phyloP scores from a whole-genome alignment of 2,797 vertebrate species.

The Chelon auratus region DNA sequence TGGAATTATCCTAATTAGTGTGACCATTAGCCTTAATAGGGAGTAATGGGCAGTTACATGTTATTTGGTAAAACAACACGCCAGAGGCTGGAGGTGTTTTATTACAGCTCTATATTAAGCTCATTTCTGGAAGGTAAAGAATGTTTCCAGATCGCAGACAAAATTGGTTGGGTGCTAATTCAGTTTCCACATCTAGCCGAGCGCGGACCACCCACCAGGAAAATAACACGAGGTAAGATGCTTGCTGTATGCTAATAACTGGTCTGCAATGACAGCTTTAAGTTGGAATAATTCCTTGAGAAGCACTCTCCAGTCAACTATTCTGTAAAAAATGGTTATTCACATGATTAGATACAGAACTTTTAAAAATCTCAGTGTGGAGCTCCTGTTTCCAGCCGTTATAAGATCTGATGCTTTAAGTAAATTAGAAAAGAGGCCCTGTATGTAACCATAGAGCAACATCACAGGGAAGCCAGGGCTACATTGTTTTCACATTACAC shows the following conservation, averaged over 20 bases:
- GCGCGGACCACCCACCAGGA: conserved; percentile 85
- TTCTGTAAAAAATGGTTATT: conserved; percentile 11
- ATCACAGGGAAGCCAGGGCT: conserved; percentile 11
- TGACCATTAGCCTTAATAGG: conserved; percentile 88
- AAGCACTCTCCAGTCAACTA: background rate
- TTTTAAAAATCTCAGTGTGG: background rate
- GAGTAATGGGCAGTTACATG: conserved; percentile 92
- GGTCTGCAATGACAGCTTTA: conserved; percentile 46
- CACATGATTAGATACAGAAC: background rate
- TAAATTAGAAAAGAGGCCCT: conserved; percentile 40
- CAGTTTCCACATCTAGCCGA: conserved; percentile 84
- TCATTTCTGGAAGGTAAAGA: conserved; percentile 87
- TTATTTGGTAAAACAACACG: conserved; percentile 88
- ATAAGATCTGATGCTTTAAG: conserved; percentile 37
- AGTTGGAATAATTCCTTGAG: background rate
- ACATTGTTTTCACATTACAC: conserved; percentile 26
- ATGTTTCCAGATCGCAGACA: conserved; percentile 88
- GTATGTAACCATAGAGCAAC: conserved; percentile 29
- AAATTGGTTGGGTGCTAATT: conserved; percentile 84
- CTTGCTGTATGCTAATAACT: conserved; percentile 60
- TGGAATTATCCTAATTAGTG: conserved; percentile 90
- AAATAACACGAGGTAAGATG: conserved; percentile 60
- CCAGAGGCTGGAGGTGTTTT: conserved; percentile 87
- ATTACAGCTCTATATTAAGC: conserved; percentile 87
- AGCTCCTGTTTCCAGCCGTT: conserved; percentile 19